Conservation (phyloP, 2,888 invertebrate species). For the Clostera curtula region DNA sequence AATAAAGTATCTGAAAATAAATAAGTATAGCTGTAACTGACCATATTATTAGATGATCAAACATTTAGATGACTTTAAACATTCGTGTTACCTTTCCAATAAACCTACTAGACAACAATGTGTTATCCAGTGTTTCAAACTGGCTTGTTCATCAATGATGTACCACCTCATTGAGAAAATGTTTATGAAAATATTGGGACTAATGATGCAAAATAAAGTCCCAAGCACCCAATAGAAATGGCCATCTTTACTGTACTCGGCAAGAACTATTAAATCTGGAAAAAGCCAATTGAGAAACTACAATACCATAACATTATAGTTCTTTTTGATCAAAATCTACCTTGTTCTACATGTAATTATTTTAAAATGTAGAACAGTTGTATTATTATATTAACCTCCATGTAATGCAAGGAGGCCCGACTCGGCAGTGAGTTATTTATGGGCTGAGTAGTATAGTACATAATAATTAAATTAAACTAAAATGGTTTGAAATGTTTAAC, state of each 20-base stretch:
- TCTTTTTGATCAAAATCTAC: too few species aligned
- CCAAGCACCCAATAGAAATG: slow-evolving; percentile 72
- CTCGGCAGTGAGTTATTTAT: too few species aligned
- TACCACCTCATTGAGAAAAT: slow-evolving; percentile 77
- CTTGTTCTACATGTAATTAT: too few species aligned
- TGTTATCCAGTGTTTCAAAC: slow-evolving; percentile 66
- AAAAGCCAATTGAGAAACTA: slow-evolving; percentile 17
- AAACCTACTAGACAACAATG: slow-evolving; percentile 73
- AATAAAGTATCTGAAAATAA: slow-evolving; percentile 65
- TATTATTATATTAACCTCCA: too few species aligned
- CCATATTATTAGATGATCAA: background rate
- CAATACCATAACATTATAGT: too few species aligned
- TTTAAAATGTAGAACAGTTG: too few species aligned
- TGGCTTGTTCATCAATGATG: slow-evolving; percentile 59
- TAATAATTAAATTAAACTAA: background rate
- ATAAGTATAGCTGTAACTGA: background rate
- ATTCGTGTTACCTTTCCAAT: slow-evolving; percentile 65
- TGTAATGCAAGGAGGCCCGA: too few species aligned
- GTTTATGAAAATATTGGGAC: slow-evolving; percentile 74
- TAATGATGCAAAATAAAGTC: slow-evolving; percentile 68
- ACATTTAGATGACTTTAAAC: background rate
- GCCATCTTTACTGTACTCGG: slow-evolving; percentile 73
- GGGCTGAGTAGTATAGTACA: too few species aligned
- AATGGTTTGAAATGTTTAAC: background rate
- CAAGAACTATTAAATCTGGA: slow-evolving; percentile 74